These are phyloP conservation scores for Arenaria interpres DNA, from an alignment of 2,113 vertebrate species.

Conservation along the genomic window DNA sequence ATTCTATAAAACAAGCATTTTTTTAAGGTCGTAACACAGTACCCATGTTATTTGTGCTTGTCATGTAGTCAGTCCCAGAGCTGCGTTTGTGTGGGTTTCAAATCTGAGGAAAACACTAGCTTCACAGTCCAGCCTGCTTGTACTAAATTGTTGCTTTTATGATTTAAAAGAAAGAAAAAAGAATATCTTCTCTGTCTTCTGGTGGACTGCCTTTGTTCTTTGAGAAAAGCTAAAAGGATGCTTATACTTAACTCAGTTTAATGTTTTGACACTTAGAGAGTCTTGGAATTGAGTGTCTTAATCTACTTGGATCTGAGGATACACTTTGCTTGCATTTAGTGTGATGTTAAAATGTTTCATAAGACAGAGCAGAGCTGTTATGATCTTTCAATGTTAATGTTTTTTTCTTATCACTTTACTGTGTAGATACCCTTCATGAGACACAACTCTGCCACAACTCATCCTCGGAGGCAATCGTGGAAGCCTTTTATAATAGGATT, in stretches of 20 bases:
- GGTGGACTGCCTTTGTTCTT: not conserved
- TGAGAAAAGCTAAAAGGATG: slow-evolving; percentile 5
- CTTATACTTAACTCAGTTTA: not conserved
- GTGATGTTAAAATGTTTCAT: slow-evolving; percentile 78
- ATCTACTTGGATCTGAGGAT: slow-evolving; percentile 43
- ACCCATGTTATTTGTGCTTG: not conserved
- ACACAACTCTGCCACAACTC: slow-evolving; percentile 83
- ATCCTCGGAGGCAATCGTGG: slow-evolving; percentile 82
- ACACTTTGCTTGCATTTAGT: slow-evolving; percentile 67
- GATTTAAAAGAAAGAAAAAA: not conserved
- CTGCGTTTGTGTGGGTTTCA: not conserved
- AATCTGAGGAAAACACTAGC: not conserved
- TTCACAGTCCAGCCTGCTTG: not conserved
- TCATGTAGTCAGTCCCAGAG: not conserved
- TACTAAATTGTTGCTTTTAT: not conserved
- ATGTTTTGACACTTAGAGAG: not conserved
- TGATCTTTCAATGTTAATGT: slow-evolving; percentile 82
- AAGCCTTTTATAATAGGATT: slow-evolving; percentile 82
- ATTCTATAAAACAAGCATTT: not conserved
- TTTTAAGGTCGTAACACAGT: not conserved
- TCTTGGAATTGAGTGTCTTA: slow-evolving; percentile 5
- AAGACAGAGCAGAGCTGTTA: slow-evolving; percentile 75
- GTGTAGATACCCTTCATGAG: slow-evolving; percentile 86
- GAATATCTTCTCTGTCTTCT: not conserved
- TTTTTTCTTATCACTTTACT: slow-evolving; percentile 87